Evolutionary conservation across 2,797 vertebrate genomes (phyloP).

Genomic region (Adrianichthys oophorus): DNA sequence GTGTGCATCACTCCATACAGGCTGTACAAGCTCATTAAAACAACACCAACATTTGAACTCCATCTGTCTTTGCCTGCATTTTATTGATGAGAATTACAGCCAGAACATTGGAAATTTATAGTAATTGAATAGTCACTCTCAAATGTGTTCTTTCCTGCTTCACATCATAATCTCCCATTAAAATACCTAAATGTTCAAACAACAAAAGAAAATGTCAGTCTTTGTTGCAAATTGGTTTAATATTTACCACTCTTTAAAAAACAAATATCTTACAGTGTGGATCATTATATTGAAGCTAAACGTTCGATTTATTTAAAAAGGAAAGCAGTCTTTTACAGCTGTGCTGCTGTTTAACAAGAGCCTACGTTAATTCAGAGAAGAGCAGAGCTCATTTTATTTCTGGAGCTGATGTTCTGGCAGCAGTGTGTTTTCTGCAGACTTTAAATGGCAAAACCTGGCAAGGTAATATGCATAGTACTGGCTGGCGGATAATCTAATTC

Average conservation of each 20-base stretch:
- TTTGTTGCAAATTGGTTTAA: too few relatives aligned
- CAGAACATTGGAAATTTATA: constrained; percentile 13
- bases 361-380: neutral
- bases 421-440: neutral
- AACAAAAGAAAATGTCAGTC: too few relatives aligned
- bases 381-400: neutral
- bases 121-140: constrained; percentile 35
- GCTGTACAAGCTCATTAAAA: too few relatives aligned
- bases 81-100: constrained; percentile 21
- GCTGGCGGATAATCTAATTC: too few relatives aligned
- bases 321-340: neutral
- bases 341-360: neutral
- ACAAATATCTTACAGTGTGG: neutral
- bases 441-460: neutral
- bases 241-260: neutral
- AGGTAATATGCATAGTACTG: neutral
- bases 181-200: neutral
- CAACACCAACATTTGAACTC: too few relatives aligned
- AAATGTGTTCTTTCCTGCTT: constrained; percentile 21
- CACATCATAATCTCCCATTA: constrained; percentile 6
- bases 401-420: neutral
- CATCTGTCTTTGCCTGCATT: constrained; percentile 2
- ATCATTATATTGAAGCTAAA: neutral
- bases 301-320: neutral
- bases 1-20: constrained; percentile 33